A percentile compares a stretch with the other conserved stretches of the same genome.
Evolutionary conservation across 2,113 vertebrate species (phyloP).

Genomic region (Amazona vittata): DNA sequence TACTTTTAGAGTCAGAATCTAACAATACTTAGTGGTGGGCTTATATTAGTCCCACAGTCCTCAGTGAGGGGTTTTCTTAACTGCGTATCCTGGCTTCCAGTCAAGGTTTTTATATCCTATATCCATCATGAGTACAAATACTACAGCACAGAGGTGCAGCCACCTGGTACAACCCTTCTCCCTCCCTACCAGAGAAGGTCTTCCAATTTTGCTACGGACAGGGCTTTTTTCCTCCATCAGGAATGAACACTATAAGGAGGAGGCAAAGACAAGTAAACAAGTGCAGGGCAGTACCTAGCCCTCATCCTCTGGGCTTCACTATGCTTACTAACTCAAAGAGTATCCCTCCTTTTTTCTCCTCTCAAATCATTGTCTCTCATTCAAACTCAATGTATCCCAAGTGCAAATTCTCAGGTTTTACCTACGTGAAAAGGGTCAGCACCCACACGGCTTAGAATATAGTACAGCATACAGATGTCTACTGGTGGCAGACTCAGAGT

Average conservation of each 20-base stretch:
- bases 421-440: neutral
- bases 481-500: neutral
- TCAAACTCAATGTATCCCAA: neutral
- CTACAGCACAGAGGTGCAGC: neutral
- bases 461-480: neutral
- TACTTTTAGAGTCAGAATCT: neutral
- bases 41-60: neutral
- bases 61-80: neutral
- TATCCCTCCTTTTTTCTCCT: neutral
- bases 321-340: neutral
- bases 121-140: neutral
- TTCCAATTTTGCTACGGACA: neutral
- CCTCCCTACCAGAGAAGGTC: neutral
- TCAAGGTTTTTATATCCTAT: neutral
- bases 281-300: neutral
- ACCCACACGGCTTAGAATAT: accelerated
- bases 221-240: accelerated
- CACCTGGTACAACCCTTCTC: neutral
- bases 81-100: neutral
- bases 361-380: neutral
- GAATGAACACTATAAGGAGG: neutral
- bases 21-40: neutral
- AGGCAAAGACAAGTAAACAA: neutral
- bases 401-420: neutral
- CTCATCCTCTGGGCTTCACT: neutral